Base-by-base conservation (phyloP, 2,888 invertebrate genomes). In the Zygothrica quintamaculata region DNA sequence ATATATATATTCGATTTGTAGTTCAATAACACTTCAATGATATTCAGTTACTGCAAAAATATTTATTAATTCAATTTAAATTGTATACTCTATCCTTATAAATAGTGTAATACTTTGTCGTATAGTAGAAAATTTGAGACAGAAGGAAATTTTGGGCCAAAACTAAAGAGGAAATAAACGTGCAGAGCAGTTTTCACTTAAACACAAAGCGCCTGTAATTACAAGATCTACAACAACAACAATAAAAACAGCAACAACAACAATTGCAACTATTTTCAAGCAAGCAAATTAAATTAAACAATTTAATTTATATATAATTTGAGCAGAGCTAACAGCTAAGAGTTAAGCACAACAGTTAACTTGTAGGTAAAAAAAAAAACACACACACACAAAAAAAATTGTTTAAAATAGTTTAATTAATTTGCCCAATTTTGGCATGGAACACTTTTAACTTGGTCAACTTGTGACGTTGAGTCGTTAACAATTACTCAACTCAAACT, bases 271-370 rank as follows among this genome's bases (percentile, higher is more conserved):
- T 59, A 53, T 75, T 74, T 75, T 59, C 61, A 48, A 36, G 53
- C 61, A 48, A 36, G 53, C 73, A 87, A 82, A 87, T 87, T 84
- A 87, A 78, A 78, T 77, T 69, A 73, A 74, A 77, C 73, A 81
- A 87, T 87, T 82, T 82, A 87, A 87, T 87, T 84, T 68, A 75
- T 37, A 40, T 65, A 82, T 85, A 81, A 81, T 82, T 82, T 81
- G 60, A 52, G 61, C 44, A 51, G 65, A 50, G 33, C 18, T 22
- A 62, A 44, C n/a, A n/a, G n/a, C n/a, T n/a, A n/a, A n/a, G n/a
- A n/a, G n/a, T n/a, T n/a, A n/a, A n/a, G n/a, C n/a, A n/a, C n/a
- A n/a, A n/a, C n/a, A n/a, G n/a, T n/a, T n/a, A n/a, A n/a, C n/a
- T n/a, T n/a, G n/a, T n/a, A n/a, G n/a, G n/a, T n/a, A n/a, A n/a